Evolutionary conservation across 1,140 invertebrate species (phyloP).

Genomic region (Scaptomyza pallida): DNA sequence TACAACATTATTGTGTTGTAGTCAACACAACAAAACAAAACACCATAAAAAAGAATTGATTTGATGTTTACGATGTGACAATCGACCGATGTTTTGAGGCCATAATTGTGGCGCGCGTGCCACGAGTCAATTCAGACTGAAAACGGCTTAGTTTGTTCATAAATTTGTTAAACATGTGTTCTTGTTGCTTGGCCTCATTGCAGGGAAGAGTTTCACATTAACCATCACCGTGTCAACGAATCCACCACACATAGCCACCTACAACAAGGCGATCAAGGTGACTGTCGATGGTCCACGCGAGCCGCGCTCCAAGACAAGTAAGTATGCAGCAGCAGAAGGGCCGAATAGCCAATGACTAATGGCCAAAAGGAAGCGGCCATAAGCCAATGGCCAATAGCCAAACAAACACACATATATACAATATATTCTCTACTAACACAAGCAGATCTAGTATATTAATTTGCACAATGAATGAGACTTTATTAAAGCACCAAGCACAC

Average conservation of each 20-base stretch:
- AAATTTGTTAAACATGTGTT: conserved; percentile 50
- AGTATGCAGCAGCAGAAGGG: conserved; percentile 87
- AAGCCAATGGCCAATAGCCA: conserved; percentile 7
- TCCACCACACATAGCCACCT: conserved; percentile 98
- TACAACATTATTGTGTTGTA: conserved; percentile 11
- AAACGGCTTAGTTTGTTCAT: conserved; percentile 10
- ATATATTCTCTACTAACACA: neutral
- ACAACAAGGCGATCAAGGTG: conserved; percentile 99
- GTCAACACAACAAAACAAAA: conserved; percentile 28
- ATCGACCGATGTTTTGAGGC: conserved; percentile 51
- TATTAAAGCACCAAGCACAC: conserved; percentile 16
- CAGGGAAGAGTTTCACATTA: conserved; percentile 98
- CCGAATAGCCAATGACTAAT: neutral
- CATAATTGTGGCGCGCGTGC: conserved; percentile 39
- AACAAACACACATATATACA: conserved; percentile 4
- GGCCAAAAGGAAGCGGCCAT: neutral
- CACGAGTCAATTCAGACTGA: conserved; percentile 6
- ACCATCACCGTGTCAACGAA: conserved; percentile 97
- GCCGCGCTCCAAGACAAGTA: conserved; percentile 98
- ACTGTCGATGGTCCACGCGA: conserved; percentile 99
- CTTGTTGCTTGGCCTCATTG: conserved; percentile 68
- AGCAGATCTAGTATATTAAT: conserved; percentile 63
- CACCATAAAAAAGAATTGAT: too few relatives aligned
- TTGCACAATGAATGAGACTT: conserved; percentile 35
- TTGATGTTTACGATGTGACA: conserved; percentile 69